Evolutionary conservation across 1,140 invertebrate genomes (phyloP), one percentile per base, ranked within the genome.

Genomic region (Procambarus virginalis): DNA sequence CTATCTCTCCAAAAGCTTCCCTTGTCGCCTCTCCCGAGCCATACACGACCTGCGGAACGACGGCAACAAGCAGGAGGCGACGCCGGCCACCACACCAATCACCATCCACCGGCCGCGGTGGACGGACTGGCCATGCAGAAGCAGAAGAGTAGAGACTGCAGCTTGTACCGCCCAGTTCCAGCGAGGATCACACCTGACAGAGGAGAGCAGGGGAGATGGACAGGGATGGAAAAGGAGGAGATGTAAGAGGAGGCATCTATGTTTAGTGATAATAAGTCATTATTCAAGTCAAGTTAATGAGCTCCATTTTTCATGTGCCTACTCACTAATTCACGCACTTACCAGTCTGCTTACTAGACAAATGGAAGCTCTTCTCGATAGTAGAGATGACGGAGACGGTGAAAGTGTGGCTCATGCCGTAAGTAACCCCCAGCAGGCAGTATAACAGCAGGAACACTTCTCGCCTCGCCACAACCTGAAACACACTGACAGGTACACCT

Each of bases 51-150:
- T 97, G 96, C 0, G 96, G 96, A 70, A 96, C 92, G 0, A 95
- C 95, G 49, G 96, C 93, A 96, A 94, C 79, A 96, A 95, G 90
- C 96, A 96, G 8, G 95, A 96, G 1, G 93, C 9, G 0, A 93
- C 92, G 12, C 93, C 92, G 84, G 95, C 86, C 0, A 93, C 10
- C 34, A 93, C 92, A 34, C 92, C 93, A 4, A 92, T 34, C 5
- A 93, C 95, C 76, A 96, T 95, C 95, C 96, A 96, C 83, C 94
- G 93, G 3, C 96, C 95, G 79, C 95, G 94, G 92, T 96, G 95
- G 45, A 95, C 94, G 20, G 94, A 94, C 49, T 94, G 94, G n/a
- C 95, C 95, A 84, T 95, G 95, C 91, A 96, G 96, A 10, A 95
- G 95, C 22, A 96, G 92, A n/a, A 96, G 92, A 84, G 95, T 90